Conservation (phyloP, 2,888 invertebrate species). For the Lasioglossum malachurum region DNA sequence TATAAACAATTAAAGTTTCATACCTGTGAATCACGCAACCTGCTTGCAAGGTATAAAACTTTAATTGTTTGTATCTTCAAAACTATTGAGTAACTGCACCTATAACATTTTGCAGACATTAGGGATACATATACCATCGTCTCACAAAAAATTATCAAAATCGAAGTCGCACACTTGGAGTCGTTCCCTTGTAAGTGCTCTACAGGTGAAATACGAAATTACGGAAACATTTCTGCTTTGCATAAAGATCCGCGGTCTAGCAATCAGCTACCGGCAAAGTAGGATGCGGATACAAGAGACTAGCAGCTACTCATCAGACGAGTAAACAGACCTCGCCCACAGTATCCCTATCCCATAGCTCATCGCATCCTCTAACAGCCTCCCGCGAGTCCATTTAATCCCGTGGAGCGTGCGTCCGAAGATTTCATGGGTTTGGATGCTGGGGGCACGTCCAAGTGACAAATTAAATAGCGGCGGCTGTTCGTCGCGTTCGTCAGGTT, state of each 20-base stretch:
- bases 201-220: too few species aligned
- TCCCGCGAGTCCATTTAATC: background rate
- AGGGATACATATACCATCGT: too few species aligned
- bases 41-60: too few species aligned
- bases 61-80: too few species aligned
- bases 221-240: background rate
- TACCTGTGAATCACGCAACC: too few species aligned
- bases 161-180: too few species aligned
- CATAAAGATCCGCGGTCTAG: background rate
- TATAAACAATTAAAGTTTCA: too few species aligned
- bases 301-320: background rate
- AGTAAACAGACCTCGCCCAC: background rate
- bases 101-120: too few species aligned
- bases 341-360: background rate
- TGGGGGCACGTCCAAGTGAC: conserved; percentile 5
- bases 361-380: background rate
- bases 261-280: background rate
- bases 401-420: background rate
- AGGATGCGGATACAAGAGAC: background rate
- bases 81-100: too few species aligned
- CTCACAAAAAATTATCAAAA: too few species aligned
- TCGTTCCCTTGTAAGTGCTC: background rate
- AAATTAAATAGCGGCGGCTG: conserved; percentile 29
- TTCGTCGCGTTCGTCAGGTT: conserved; percentile 40
- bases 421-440: background rate